Conservation (phyloP, 2,113 vertebrate species). For the Protomyctophum bolini region DNA sequence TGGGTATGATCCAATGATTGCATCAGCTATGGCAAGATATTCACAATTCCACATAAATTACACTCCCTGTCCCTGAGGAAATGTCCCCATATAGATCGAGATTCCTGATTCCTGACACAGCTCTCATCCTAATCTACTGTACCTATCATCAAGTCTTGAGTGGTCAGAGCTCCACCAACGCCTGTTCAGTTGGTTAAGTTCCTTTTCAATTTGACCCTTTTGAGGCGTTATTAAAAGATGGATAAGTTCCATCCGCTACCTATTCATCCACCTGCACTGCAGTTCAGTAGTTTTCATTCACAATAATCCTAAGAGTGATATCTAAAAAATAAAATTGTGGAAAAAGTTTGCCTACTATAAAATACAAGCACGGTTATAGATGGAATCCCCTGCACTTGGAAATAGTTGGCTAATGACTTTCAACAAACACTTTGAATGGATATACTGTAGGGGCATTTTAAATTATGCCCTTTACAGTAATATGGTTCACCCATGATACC, state of each 20-base stretch:
- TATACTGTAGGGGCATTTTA: neutral
- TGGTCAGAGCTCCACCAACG: neutral
- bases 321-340: neutral
- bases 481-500: slow-evolving; percentile 34
- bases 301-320: neutral
- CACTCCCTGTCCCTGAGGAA: neutral
- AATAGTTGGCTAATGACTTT: slow-evolving; percentile 8
- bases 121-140: neutral
- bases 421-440: neutral
- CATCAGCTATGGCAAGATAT: slow-evolving; percentile 13
- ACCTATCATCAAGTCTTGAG: slow-evolving; percentile 14
- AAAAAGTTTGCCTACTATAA: neutral
- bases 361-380: neutral
- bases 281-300: no score
- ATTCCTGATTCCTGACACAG: neutral
- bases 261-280: neutral
- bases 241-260: slow-evolving; percentile 21
- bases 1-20: slow-evolving; percentile 2
- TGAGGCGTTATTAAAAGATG: neutral
- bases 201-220: slow-evolving; percentile 22
- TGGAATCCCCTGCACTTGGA: slow-evolving; percentile 18
- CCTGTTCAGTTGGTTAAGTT: neutral
- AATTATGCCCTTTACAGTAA: neutral
- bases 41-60: neutral
- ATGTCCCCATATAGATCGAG: neutral